These are phyloP conservation scores for Phyllopteryx taeniolatus DNA, from an alignment of 2,113 vertebrate genomes.

Conservation along the genomic window DNA sequence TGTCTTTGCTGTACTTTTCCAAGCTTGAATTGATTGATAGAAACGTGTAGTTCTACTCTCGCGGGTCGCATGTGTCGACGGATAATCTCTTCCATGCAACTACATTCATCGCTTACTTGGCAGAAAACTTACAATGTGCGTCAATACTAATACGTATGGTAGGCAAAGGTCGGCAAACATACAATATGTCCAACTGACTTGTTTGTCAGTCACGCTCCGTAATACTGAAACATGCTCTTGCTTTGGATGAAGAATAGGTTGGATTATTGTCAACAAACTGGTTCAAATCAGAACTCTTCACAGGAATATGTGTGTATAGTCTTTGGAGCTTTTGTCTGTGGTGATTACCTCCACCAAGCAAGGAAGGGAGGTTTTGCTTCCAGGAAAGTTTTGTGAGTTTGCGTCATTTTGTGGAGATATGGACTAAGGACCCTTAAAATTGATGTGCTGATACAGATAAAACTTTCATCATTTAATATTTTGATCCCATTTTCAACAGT, in stretches of 20 bases:
- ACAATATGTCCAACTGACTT: neutral
- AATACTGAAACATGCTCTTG: neutral
- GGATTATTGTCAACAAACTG: neutral
- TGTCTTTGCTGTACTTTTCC: slow-evolving; percentile 10
- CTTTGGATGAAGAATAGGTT: neutral
- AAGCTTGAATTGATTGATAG: slow-evolving; percentile 5
- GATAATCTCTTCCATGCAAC: slow-evolving; percentile 18
- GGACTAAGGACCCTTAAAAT: too few relatives aligned
- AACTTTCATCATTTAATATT: too few relatives aligned
- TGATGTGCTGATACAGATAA: too few relatives aligned
- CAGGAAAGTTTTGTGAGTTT: neutral
- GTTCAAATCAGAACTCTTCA: too few relatives aligned
- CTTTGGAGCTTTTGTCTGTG: neutral
- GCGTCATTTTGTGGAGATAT: too few relatives aligned
- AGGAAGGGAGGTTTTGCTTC: neutral
- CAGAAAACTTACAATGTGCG: neutral
- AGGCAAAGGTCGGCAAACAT: slow-evolving; percentile 1
- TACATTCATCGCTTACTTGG: neutral
- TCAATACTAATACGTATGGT: neutral
- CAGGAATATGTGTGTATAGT: neutral
- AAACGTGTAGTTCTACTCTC: slow-evolving; percentile 12
- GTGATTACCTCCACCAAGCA: neutral
- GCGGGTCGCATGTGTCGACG: slow-evolving; percentile 1
- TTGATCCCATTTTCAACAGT: too few relatives aligned
- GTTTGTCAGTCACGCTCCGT: neutral